These are phyloP conservation scores for Lophius piscatorius DNA, from an alignment of 2,113 vertebrate genomes.

Conservation along the genomic window DNA sequence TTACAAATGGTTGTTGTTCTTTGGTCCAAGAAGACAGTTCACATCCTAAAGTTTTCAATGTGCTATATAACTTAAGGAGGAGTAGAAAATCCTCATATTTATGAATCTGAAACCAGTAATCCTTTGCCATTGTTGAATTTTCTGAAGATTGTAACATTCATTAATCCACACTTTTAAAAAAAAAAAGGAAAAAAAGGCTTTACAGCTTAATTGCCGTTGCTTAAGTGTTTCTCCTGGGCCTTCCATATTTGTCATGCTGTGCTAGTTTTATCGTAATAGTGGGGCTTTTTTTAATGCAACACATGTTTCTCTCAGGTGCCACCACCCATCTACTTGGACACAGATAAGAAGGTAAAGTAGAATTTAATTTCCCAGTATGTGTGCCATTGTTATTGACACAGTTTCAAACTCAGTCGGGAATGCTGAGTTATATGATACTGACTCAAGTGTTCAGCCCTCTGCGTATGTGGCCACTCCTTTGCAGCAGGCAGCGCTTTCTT, in stretches of 20 bases:
- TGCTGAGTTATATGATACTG: conserved; percentile 56
- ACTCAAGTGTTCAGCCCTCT: conserved; percentile 49
- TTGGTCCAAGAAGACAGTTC: neutral
- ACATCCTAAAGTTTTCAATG: neutral
- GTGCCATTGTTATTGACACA: conserved; percentile 65
- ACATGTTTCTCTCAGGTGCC: neutral
- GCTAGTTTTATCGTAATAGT: neutral
- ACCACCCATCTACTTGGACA: neutral
- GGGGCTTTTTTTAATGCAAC: conserved; percentile 1
- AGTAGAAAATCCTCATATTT: too few relatives aligned
- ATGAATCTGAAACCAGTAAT: too few relatives aligned
- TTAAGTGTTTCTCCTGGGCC: neutral
- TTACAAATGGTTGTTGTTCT: neutral
- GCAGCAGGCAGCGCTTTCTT: conserved; percentile 40
- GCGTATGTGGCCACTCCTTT: conserved; percentile 62
- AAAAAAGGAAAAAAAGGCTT: too few relatives aligned
- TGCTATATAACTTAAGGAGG: neutral
- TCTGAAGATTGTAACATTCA: neutral
- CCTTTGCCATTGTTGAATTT: too few relatives aligned
- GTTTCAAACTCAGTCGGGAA: conserved; percentile 52
- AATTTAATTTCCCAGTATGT: conserved; percentile 26
- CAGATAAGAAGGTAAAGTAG: conserved; percentile 44
- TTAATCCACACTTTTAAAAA: too few relatives aligned
- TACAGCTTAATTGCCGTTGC: neutral
- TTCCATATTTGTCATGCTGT: neutral